Base-by-base conservation (phyloP, 2,113 vertebrate species). In the Gyps fulvus region DNA sequence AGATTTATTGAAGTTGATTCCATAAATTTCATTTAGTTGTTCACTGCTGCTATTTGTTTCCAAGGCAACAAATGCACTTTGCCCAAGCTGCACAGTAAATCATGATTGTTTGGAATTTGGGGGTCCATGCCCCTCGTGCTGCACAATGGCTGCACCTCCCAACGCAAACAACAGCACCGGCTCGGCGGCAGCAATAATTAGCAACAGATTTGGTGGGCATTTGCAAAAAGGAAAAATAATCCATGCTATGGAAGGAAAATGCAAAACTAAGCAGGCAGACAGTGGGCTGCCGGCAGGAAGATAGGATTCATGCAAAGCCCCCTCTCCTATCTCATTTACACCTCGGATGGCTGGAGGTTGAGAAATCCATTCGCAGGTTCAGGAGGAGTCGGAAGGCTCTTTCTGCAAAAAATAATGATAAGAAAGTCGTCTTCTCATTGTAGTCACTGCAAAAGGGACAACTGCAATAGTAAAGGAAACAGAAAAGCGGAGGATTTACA, bases 21-120 rank as follows among this genome's bases (percentile, higher is more conserved):
- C 96, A 97, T 97, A 97, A 98, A 98, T 98, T 97, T 97, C 97
- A 97, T 97, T 98, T 98, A 96, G 93, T 97, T 94, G 92, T 94
- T 97, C 93, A 93, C 92, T 83, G 96, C 93, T 86, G 95, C 94
- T 97, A 97, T 98, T 98, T 91, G 97, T 98, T 98, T 98, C 97
- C 96, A 98, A 98, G 97, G 98, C 94, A 98, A 98, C 96, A 97
- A 97, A 96, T 96, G 94, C 96, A 98, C 96, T 98, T 97, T 97
- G 90, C 93, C 89, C 88, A 93, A 97, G 96, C 85, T 11, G 94
- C 84, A 47, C 67, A 62, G 92, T 88, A 95, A 97, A 97, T 96
- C 93, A 87, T 17, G 54, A 81, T 15, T 82, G 83, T 69, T 97
- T 8, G 42, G 85, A 95, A 96, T 98, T 94, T 97, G 93, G 95